phyloP scores from a whole-genome alignment of 2,888 invertebrate genomes.

The Chloroclysta siterata region DNA sequence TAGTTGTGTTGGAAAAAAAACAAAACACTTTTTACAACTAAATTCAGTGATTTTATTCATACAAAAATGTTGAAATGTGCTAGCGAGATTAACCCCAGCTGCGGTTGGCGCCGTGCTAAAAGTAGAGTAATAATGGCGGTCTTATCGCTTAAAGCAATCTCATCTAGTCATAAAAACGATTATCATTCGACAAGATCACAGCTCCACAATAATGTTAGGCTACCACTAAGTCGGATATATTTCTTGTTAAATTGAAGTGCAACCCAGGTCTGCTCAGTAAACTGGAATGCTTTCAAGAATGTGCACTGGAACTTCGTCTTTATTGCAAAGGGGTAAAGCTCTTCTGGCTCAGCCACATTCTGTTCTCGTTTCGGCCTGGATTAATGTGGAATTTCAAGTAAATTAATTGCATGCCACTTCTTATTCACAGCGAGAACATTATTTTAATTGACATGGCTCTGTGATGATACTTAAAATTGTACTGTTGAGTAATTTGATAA shows the following conservation, averaged over 20 bases:
- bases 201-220: slow-evolving; percentile 5
- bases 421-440: slow-evolving; percentile 51
- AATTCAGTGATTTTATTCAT: no score
- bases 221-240: slow-evolving; percentile 24
- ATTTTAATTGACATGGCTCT: slow-evolving; percentile 57
- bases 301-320: slow-evolving; percentile 19
- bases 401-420: slow-evolving; percentile 59
- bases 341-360: slow-evolving; percentile 5
- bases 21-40: no score
- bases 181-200: neutral
- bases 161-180: no score
- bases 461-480: slow-evolving; percentile 49
- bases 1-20: no score
- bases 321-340: slow-evolving; percentile 14
- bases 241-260: slow-evolving; percentile 42
- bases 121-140: no score
- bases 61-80: no score
- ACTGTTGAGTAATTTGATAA: slow-evolving; percentile 36
- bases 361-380: slow-evolving; percentile 43
- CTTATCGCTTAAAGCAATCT: no score
- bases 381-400: slow-evolving; percentile 64
- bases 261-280: slow-evolving; percentile 27
- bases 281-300: slow-evolving; percentile 20
- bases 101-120: no score
- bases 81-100: no score